phyloP scores from a whole-genome alignment of 2,888 invertebrate species.

The Megamerina dolium region DNA sequence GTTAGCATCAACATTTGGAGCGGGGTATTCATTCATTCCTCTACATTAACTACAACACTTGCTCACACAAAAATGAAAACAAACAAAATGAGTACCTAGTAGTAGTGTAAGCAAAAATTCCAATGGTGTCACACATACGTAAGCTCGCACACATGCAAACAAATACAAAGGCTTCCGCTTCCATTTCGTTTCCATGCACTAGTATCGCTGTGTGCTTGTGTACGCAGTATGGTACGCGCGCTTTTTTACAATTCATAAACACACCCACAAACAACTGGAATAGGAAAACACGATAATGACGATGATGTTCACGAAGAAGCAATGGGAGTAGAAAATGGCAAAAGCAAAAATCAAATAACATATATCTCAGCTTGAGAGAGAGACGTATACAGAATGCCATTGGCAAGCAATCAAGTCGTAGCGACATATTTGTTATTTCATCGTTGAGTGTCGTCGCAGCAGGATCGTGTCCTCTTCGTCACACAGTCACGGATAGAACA shows the following conservation, averaged over 20 bases:
- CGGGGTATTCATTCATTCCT: no score
- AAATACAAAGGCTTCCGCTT: not conserved
- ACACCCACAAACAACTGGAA: no score
- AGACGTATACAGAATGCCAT: no score
- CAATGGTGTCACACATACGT: slow-evolving; percentile 18
- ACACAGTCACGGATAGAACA: no score
- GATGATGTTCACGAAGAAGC: no score
- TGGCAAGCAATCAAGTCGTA: no score
- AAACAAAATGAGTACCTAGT: not conserved
- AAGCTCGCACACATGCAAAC: not conserved
- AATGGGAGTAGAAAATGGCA: no score
- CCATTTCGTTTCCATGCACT: slow-evolving; percentile 4
- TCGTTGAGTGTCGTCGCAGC: slow-evolving; percentile 45
- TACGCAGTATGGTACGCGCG: not conserved
- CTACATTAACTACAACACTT: no score
- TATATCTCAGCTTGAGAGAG: no score
- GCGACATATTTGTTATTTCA: slow-evolving; percentile 44
- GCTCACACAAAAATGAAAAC: slow-evolving; percentile 2
- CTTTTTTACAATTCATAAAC: no score
- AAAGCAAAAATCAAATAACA: no score
- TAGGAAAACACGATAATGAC: no score
- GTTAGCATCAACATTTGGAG: not conserved
- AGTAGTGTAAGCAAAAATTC: slow-evolving; percentile 13
- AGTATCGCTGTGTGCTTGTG: not conserved
- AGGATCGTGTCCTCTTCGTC: slow-evolving; percentile 28